Conservation (phyloP, 2,797 vertebrate genomes). For the Tenualosa thibaudeaui region DNA sequence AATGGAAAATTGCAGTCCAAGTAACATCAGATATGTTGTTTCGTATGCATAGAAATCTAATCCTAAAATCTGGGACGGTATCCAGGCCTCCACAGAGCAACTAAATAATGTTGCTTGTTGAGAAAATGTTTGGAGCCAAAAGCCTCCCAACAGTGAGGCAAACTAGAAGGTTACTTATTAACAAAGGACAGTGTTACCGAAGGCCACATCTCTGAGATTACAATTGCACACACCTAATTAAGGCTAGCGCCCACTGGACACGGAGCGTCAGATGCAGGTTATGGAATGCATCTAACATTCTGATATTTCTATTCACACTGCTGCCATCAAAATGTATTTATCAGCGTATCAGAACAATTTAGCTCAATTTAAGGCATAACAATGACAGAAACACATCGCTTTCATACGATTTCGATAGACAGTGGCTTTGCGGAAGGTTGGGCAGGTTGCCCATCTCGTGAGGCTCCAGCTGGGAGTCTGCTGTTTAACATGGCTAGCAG, state of each 20-base stretch:
- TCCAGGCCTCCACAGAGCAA: conserved; percentile 13
- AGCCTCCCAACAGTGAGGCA: not conserved
- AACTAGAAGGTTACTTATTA: not conserved
- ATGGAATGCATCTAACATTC: too few species aligned
- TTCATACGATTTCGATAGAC: too few species aligned
- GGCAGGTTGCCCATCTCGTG: conserved; percentile 25
- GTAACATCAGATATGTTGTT: conserved; percentile 15
- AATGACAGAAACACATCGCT: too few species aligned
- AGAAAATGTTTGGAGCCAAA: not conserved
- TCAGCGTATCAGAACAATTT: too few species aligned
- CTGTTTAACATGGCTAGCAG: conserved; percentile 37
- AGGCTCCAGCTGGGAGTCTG: conserved; percentile 43
- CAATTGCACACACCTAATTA: not conserved
- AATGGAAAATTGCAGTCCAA: not conserved
- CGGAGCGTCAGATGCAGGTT: too few species aligned
- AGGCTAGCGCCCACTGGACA: too few species aligned
- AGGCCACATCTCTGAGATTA: not conserved
- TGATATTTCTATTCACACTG: too few species aligned
- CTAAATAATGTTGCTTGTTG: not conserved
- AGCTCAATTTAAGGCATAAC: too few species aligned
- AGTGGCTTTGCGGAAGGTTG: not conserved
- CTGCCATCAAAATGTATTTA: too few species aligned
- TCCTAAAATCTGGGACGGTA: conserved; percentile 11
- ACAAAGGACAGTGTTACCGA: not conserved
- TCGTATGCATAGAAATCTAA: not conserved